Percentiles rank a stretch among this genome's conserved stretches.
These are phyloP conservation scores for Corythucha ciliata DNA, from an alignment of 2,888 invertebrate genomes.

Conservation along the genomic window DNA sequence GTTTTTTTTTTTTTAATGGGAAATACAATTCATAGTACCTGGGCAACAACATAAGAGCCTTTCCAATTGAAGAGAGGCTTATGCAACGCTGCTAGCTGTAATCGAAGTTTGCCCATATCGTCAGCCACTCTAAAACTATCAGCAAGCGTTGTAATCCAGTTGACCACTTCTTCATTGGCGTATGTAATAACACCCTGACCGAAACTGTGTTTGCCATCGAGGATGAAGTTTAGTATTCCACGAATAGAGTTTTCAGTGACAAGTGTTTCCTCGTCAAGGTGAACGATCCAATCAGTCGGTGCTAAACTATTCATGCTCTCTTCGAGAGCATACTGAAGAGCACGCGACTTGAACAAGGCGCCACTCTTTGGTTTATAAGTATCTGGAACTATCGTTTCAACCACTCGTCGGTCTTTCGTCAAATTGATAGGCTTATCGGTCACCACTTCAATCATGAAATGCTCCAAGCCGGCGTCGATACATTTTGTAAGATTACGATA, in stretches of 20 bases:
- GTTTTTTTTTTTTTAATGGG: background rate
- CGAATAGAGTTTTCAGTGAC: constrained; percentile 83
- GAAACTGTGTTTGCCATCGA: constrained; percentile 89
- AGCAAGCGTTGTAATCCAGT: constrained; percentile 92
- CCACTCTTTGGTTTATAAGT: constrained; percentile 81
- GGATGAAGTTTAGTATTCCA: constrained; percentile 87
- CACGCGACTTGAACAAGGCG: constrained; percentile 87
- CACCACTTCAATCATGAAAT: constrained; percentile 92
- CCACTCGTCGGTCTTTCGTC: constrained; percentile 65
- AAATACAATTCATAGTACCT: constrained; percentile 51
- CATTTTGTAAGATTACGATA: constrained; percentile 78
- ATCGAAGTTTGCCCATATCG: constrained; percentile 91
- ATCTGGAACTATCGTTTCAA: constrained; percentile 81
- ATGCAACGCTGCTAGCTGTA: constrained; percentile 88
- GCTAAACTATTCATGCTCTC: constrained; percentile 69
- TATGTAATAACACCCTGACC: constrained; percentile 94
- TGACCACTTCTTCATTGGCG: constrained; percentile 91
- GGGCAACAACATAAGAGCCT: constrained; percentile 94
- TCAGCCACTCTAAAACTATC: constrained; percentile 94
- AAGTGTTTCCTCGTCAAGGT: constrained; percentile 92
- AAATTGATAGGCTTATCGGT: constrained; percentile 78
- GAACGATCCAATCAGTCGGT: constrained; percentile 75
- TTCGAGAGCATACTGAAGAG: constrained; percentile 90
- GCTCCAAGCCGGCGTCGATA: constrained; percentile 80
- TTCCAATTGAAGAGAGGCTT: constrained; percentile 96